phyloP scores from a whole-genome alignment of 2,113 vertebrate species.

The Dasyprocta punctata region DNA sequence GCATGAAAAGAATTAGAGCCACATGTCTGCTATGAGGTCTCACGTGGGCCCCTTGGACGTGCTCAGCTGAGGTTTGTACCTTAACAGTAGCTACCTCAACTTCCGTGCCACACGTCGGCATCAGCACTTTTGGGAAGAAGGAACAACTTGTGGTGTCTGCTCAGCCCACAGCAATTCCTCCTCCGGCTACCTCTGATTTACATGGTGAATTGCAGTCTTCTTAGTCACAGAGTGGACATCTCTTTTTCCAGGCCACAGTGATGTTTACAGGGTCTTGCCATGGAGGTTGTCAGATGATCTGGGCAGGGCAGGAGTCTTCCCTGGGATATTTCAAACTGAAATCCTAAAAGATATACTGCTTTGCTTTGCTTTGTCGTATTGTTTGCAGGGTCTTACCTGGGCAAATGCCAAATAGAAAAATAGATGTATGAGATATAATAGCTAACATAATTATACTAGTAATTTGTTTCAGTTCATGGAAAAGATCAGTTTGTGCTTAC shows the following conservation, averaged over 20 bases:
- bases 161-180: not conserved
- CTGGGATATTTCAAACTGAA: not conserved
- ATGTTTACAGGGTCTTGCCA: not conserved
- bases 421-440: not conserved
- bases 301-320: not conserved
- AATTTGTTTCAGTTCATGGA: too few relatives aligned
- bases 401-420: not conserved
- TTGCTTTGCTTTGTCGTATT: not conserved
- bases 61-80: not conserved
- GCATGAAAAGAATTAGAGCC: not conserved
- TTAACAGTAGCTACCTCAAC: not conserved
- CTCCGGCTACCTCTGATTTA: not conserved
- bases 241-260: not conserved
- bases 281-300: not conserved
- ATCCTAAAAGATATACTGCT: not conserved
- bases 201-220: not conserved
- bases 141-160: not conserved
- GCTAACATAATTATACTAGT: too few relatives aligned
- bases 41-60: not conserved
- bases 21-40: not conserved
- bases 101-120: not conserved
- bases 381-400: not conserved
- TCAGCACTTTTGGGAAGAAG: not conserved
- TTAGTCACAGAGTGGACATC: not conserved
- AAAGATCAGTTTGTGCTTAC: too few relatives aligned